Evolutionary conservation across 2,797 vertebrate genomes (phyloP).

Genomic region (Brachyrhaphis roseni): DNA sequence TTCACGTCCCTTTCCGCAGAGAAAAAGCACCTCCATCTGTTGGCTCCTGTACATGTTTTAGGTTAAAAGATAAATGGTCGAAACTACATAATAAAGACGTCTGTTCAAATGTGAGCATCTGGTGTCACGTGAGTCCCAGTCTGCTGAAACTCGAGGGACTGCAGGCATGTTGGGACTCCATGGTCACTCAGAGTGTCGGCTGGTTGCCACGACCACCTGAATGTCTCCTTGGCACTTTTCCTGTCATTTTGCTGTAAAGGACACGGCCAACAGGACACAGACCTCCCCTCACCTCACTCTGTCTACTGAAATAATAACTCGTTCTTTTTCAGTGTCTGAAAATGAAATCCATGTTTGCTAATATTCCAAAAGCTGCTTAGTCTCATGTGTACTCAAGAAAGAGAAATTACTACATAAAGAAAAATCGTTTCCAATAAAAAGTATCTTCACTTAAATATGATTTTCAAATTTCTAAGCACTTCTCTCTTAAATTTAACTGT

Average conservation of each 20-base stretch:
- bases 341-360: not conserved
- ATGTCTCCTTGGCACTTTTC: slow-evolving; percentile 14
- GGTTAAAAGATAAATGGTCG: not conserved
- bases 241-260: slow-evolving; percentile 20
- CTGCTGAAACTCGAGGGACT: not conserved
- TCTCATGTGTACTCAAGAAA: not conserved
- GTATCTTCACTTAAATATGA: not conserved
- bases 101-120: not conserved
- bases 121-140: not conserved
- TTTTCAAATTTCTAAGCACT: not conserved
- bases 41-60: not conserved
- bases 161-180: not conserved
- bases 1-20: not conserved
- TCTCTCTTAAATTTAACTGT: not conserved
- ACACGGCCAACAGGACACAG: slow-evolving; percentile 18
- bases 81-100: not conserved
- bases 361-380: not conserved
- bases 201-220: slow-evolving; percentile 44
- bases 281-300: slow-evolving; percentile 3
- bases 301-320: not conserved
- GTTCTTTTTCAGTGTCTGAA: not conserved
- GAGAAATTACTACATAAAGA: not conserved
- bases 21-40: not conserved
- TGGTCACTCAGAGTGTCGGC: slow-evolving; percentile 5
- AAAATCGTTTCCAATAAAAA: not conserved